Evolutionary conservation across 2,113 vertebrate genomes (phyloP).

Genomic region (Channa argus): DNA sequence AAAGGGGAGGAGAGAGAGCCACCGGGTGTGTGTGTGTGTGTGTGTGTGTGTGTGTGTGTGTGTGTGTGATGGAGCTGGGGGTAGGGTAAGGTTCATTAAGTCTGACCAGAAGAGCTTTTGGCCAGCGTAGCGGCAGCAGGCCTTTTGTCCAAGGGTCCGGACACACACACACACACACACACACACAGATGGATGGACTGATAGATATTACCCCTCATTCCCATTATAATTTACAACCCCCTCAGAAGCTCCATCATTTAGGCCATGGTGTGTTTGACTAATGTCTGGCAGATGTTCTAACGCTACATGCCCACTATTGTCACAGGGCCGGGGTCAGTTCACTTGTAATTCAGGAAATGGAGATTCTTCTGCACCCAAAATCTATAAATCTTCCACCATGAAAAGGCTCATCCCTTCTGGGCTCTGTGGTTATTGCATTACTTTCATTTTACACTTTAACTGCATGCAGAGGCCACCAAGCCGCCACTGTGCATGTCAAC

Average conservation of each 20-base stretch:
- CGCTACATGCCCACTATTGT: slow-evolving; percentile 73
- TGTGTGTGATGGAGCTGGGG: slow-evolving; percentile 38
- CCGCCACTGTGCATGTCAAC: slow-evolving; percentile 1
- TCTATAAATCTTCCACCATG: slow-evolving; percentile 68
- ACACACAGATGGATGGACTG: slow-evolving; percentile 72
- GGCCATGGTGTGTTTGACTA: slow-evolving; percentile 72
- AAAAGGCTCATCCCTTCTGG: slow-evolving; percentile 64
- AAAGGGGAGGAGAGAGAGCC: slow-evolving; percentile 54
- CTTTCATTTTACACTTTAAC: slow-evolving; percentile 73
- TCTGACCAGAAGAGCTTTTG: slow-evolving; percentile 80
- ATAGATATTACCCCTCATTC: slow-evolving; percentile 70
- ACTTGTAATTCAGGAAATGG: slow-evolving; percentile 76
- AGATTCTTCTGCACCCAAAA: slow-evolving; percentile 62
- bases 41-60: slow-evolving; percentile 44
- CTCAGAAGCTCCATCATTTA: slow-evolving; percentile 72
- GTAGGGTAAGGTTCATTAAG: slow-evolving; percentile 81
- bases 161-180: slow-evolving; percentile 52
- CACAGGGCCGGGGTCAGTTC: slow-evolving; percentile 55
- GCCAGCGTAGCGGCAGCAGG: slow-evolving; percentile 64
- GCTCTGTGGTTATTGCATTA: slow-evolving; percentile 73
- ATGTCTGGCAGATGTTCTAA: slow-evolving; percentile 80
- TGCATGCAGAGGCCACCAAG: slow-evolving; percentile 42
- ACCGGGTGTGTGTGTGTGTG: slow-evolving; percentile 58
- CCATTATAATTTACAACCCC: slow-evolving; percentile 76
- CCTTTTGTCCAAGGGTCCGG: slow-evolving; percentile 78